These are phyloP conservation scores for Lepus oiostolus DNA, from an alignment of 2,797 vertebrate genomes.

Conservation along the genomic window DNA sequence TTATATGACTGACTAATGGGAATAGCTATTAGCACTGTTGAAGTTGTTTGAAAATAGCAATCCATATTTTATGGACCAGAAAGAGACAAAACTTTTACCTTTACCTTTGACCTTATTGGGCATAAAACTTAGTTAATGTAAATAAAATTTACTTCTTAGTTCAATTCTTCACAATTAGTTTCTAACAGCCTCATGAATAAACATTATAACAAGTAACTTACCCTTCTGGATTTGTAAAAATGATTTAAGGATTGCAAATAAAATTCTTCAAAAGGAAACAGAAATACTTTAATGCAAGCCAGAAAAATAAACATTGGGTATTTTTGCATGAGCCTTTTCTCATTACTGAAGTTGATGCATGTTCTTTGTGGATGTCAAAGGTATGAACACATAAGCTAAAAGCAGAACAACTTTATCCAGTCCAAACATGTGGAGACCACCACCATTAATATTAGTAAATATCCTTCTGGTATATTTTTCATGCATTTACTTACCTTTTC, in stretches of 20 bases:
- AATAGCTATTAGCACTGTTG: constrained; percentile 91
- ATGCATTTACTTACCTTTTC: background rate
- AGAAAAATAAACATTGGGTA: background rate
- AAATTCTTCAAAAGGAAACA: constrained; percentile 15
- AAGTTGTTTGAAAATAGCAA: constrained; percentile 93
- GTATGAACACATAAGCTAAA: background rate
- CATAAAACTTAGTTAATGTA: constrained; percentile 88
- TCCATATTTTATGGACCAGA: constrained; percentile 91
- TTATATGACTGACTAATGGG: constrained; percentile 92
- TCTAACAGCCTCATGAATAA: constrained; percentile 84
- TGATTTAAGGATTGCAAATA: constrained; percentile 80
- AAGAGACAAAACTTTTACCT: constrained; percentile 88
- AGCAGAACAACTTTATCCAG: background rate
- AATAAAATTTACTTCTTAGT: constrained; percentile 88
- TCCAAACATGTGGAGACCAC: background rate
- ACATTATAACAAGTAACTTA: constrained; percentile 82
- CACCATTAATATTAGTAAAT: background rate
- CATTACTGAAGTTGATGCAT: background rate
- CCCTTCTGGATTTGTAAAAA: constrained; percentile 81
- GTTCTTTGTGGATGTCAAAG: background rate
- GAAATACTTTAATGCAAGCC: background rate
- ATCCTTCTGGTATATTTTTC: constrained; percentile 47
- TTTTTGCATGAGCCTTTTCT: constrained; percentile 52
- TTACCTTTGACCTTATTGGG: constrained; percentile 88
- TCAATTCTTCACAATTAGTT: constrained; percentile 86